Conservation (phyloP, 1,140 invertebrate species). For the Anthonomus grandis region DNA sequence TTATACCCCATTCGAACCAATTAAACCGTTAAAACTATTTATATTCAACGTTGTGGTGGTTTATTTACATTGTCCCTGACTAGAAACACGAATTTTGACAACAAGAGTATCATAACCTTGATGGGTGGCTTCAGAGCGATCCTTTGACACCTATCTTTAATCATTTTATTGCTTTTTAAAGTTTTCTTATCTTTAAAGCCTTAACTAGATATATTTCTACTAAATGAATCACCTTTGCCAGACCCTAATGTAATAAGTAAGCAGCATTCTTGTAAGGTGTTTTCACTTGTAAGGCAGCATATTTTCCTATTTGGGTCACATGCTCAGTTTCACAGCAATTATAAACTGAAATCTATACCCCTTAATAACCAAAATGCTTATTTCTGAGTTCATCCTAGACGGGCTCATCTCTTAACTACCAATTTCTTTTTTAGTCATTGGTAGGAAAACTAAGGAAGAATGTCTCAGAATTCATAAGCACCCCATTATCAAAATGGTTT, state of each 20-base stretch:
- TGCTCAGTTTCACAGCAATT: background rate
- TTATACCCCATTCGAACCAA: constrained; percentile 2
- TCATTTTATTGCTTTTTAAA: background rate
- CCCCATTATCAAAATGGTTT: constrained; percentile 54
- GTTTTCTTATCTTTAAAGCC: background rate
- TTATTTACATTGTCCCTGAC: too few relatives aligned
- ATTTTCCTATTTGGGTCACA: background rate
- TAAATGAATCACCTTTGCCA: too few relatives aligned
- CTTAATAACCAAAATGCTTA: background rate
- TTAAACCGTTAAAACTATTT: background rate
- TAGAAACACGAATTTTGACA: too few relatives aligned
- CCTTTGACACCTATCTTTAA: background rate
- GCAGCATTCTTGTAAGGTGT: background rate
- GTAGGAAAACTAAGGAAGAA: constrained; percentile 52
- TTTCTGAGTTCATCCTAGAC: constrained; percentile 5
- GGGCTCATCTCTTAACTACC: constrained; percentile 26
- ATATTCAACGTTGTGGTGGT: too few relatives aligned
- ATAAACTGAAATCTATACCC: background rate
- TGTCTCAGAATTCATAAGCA: constrained; percentile 50
- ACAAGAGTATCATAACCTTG: too few relatives aligned
- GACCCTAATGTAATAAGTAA: constrained; percentile 3
- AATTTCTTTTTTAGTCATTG: constrained; percentile 53
- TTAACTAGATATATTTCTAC: too few relatives aligned
- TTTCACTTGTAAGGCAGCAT: background rate
- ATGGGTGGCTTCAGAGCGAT: too few relatives aligned